A percentile compares a stretch with the other conserved stretches of the same genome.
Conservation (phyloP, 2,113 vertebrate genomes). For the Dolichallabes microphthalmus region DNA sequence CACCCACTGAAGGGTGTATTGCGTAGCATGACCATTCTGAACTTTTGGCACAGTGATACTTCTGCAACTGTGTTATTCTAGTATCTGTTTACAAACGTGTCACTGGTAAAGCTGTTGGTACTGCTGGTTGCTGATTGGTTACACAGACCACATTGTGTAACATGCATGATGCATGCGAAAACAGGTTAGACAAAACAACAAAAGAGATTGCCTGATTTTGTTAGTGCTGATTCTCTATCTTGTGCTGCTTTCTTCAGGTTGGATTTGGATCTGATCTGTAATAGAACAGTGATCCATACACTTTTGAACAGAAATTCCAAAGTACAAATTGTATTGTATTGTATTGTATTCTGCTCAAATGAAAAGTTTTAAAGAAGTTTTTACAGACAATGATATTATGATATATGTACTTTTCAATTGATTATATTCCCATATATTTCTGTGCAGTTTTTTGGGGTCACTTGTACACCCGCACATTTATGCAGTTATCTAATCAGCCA, state of each 20-base stretch:
- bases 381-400: neutral
- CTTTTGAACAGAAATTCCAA: neutral
- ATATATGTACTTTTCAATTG: neutral
- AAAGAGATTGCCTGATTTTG: neutral
- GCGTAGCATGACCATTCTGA: neutral
- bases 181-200: neutral
- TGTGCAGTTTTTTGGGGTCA: too few relatives aligned
- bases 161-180: neutral
- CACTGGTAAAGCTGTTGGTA: neutral
- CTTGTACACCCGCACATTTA: too few relatives aligned
- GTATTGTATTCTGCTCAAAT: neutral
- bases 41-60: neutral
- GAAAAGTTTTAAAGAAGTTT: neutral
- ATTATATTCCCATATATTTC: neutral
- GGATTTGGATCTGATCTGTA: neutral
- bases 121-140: neutral
- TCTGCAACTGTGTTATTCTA: neutral
- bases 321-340: neutral
- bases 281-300: neutral
- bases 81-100: neutral
- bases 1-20: neutral
- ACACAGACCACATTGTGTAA: neutral
- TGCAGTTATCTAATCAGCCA: too few relatives aligned
- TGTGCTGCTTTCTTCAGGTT: neutral
- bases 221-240: neutral